These are phyloP conservation scores for Torymus texanus DNA, from an alignment of 2,888 invertebrate genomes.

Conservation along the genomic window DNA sequence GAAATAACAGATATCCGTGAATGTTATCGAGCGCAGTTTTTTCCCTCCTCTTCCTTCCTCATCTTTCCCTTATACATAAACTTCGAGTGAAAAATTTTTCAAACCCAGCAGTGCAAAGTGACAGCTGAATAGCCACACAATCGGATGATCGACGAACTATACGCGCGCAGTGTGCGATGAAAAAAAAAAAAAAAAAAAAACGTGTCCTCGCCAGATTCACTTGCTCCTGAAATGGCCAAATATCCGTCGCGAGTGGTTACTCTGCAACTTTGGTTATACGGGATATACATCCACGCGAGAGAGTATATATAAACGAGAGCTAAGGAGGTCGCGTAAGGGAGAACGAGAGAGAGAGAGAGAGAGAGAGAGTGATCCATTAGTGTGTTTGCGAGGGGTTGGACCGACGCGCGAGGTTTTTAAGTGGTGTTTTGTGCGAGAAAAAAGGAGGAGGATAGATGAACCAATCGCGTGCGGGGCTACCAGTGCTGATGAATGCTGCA, in stretches of 20 bases:
- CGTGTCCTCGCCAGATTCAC: slow-evolving; percentile 63
- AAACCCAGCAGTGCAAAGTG: slow-evolving; percentile 13
- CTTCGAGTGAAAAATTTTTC: background rate
- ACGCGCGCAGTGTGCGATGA: no score
- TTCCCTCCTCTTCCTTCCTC: background rate
- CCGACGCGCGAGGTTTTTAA: slow-evolving; percentile 60
- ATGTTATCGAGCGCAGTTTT: slow-evolving; percentile 15
- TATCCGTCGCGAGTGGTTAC: slow-evolving; percentile 59
- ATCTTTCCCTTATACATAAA: no score
- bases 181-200: slow-evolving; percentile 33
- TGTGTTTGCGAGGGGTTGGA: slow-evolving; percentile 70
- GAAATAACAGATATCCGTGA: background rate
- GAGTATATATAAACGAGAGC: background rate
- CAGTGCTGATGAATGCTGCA: background rate
- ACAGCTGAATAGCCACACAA: slow-evolving; percentile 42
- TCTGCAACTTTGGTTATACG: slow-evolving; percentile 56
- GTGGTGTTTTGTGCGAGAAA: slow-evolving; percentile 70
- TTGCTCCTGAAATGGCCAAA: slow-evolving; percentile 58
- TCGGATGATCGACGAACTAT: slow-evolving; percentile 27
- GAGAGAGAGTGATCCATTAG: slow-evolving; percentile 70
- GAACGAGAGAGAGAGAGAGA: no score
- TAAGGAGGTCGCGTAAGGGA: background rate
- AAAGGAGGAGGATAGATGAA: slow-evolving; percentile 54
- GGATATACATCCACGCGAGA: slow-evolving; percentile 53
- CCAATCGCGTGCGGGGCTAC: slow-evolving; percentile 8